Evolutionary conservation across 2,797 vertebrate genomes (phyloP).

Genomic region (Phataginus tetradactyla): DNA sequence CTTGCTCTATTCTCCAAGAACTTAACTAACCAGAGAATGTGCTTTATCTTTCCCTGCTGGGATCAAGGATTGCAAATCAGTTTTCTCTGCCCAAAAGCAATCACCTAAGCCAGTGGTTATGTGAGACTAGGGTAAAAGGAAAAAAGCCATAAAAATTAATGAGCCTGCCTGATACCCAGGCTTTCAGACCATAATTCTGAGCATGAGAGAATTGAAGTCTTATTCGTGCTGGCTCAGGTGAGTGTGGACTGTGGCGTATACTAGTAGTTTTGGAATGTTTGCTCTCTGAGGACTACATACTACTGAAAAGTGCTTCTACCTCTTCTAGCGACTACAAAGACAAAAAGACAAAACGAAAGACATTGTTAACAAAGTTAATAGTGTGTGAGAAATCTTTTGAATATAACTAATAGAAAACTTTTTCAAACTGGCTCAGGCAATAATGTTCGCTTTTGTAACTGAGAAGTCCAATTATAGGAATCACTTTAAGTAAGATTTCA

Average conservation of each 20-base stretch:
- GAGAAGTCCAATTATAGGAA: neutral
- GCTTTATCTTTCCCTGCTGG: slow-evolving; percentile 59
- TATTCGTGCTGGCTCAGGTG: neutral
- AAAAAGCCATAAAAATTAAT: slow-evolving; percentile 76
- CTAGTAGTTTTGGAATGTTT: neutral
- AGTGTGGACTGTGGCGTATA: neutral
- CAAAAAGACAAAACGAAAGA: neutral
- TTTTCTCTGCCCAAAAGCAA: slow-evolving; percentile 75
- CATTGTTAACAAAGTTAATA: neutral
- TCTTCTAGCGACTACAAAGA: neutral
- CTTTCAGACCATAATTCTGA: slow-evolving; percentile 58
- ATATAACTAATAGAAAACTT: neutral
- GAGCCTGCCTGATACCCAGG: slow-evolving; percentile 47
- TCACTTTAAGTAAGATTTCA: neutral
- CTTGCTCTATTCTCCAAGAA: slow-evolving; percentile 36
- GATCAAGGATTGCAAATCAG: slow-evolving; percentile 68
- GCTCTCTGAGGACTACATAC: neutral
- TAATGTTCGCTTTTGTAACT: neutral
- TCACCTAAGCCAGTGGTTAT: slow-evolving; percentile 71
- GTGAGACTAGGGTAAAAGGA: slow-evolving; percentile 68
- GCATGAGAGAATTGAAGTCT: slow-evolving; percentile 34
- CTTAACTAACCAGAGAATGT: slow-evolving; percentile 64
- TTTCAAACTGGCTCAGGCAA: neutral
- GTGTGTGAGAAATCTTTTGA: neutral
- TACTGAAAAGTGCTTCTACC: neutral